Percentiles rank a stretch among this genome's conserved stretches.
phyloP scores from a whole-genome alignment of 1,140 invertebrate species.

The Homalodisca vitripennis region DNA sequence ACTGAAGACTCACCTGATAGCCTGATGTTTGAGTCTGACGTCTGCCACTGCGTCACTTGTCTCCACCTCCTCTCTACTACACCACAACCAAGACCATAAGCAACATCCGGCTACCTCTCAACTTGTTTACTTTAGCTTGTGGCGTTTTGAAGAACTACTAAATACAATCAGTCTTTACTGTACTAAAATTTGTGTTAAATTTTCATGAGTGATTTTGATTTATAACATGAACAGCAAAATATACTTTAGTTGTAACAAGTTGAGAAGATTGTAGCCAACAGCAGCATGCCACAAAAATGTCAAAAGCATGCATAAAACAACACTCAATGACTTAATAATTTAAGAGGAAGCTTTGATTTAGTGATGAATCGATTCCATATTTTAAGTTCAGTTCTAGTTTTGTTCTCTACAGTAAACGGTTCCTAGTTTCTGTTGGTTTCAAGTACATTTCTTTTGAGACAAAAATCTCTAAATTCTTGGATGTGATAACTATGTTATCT shows the following conservation, averaged over 20 bases:
- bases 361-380: no score
- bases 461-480: no score
- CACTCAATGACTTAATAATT: no score
- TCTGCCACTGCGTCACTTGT: constrained; percentile 8
- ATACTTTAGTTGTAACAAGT: neutral
- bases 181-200: neutral
- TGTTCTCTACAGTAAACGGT: no score
- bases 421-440: no score
- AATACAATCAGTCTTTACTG: neutral
- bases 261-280: constrained; percentile 6
- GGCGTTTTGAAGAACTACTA: no score
- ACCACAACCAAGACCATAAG: constrained; percentile 29
- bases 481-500: no score
- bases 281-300: constrained; percentile 8
- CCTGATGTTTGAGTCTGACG: constrained; percentile 1
- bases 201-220: neutral
- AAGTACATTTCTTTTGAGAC: no score
- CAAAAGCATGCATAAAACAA: constrained; percentile 12
- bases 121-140: no score
- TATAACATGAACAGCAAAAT: constrained; percentile 32
- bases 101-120: constrained; percentile 16
- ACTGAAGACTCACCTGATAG: constrained; percentile 10
- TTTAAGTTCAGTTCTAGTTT: no score
- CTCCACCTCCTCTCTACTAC: constrained; percentile 11
- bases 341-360: no score